Conservation (phyloP, 2,113 vertebrate genomes). For the Cavia porcellus region DNA sequence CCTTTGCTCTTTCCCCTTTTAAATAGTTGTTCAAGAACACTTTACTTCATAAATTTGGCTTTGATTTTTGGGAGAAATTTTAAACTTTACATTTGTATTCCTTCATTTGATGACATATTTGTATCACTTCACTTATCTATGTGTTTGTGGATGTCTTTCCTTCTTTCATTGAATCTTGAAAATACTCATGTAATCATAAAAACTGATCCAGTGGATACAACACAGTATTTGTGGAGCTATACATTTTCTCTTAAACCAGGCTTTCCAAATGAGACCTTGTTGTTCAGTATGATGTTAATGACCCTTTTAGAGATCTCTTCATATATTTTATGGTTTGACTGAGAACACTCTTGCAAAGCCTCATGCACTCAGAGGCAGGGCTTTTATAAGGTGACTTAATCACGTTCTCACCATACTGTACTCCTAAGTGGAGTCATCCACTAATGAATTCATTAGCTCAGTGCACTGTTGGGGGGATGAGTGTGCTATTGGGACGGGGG, state of each 20-base stretch:
- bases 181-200: not conserved
- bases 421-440: not conserved
- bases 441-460: not conserved
- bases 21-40: not conserved
- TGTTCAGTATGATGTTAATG: not conserved
- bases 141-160: not conserved
- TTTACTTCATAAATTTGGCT: slow-evolving; percentile 8
- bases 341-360: not conserved
- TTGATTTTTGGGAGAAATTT: not conserved
- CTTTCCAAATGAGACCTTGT: not conserved
- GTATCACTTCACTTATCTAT: not conserved
- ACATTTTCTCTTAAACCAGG: not conserved
- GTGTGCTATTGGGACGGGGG: not conserved
- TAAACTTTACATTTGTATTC: not conserved
- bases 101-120: not conserved
- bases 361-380: not conserved
- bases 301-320: not conserved
- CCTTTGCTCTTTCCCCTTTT: not conserved
- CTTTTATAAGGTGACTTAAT: not conserved
- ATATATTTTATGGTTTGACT: not conserved
- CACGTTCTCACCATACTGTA: not conserved
- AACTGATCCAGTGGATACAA: not conserved
- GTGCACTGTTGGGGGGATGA: not conserved
- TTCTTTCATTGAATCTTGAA: not conserved
- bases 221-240: not conserved